A percentile compares a stretch with the other conserved stretches of the same genome.
These are phyloP conservation scores for Zaprionus ghesquierei DNA, from an alignment of 1,140 invertebrate species.

Conservation along the genomic window DNA sequence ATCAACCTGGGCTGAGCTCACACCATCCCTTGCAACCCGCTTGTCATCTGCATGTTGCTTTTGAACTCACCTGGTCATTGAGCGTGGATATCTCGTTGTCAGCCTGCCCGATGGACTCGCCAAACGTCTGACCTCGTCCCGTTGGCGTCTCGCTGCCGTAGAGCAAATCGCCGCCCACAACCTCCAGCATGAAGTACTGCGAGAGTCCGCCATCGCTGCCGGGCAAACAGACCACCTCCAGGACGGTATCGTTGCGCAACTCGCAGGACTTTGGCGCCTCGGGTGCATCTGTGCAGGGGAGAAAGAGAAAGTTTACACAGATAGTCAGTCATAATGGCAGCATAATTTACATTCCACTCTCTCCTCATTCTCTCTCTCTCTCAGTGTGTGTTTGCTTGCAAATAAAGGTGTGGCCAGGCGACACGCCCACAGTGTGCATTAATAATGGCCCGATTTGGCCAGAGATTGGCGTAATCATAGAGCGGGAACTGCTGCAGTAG, in stretches of 20 bases:
- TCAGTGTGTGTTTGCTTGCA: constrained; percentile 18
- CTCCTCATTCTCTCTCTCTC: neutral
- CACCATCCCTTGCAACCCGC: neutral
- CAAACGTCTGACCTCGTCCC: constrained; percentile 50
- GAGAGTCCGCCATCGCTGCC: constrained; percentile 91
- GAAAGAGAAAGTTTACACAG: neutral
- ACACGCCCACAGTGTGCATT: constrained; percentile 53
- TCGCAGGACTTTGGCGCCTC: constrained; percentile 88
- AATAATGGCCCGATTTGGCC: constrained; percentile 50
- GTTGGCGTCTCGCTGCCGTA: constrained; percentile 66
- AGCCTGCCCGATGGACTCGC: constrained; percentile 79
- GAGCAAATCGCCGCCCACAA: constrained; percentile 86
- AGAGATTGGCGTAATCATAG: constrained; percentile 17
- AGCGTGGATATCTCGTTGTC: constrained; percentile 86
- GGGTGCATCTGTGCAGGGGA: constrained; percentile 85
- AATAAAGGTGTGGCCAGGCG: constrained; percentile 50
- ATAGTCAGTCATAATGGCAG: constrained; percentile 48
- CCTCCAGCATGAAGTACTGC: constrained; percentile 92
- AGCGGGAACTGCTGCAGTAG: neutral
- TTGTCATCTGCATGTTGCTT: constrained; percentile 20
- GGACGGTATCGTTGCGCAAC: constrained; percentile 86
- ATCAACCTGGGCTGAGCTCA: constrained; percentile 26
- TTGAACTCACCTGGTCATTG: constrained; percentile 84
- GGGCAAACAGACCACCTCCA: constrained; percentile 90
- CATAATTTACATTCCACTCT: constrained; percentile 1